Conservation (phyloP, 2,888 invertebrate genomes). For the Hemaris fuciformis region DNA sequence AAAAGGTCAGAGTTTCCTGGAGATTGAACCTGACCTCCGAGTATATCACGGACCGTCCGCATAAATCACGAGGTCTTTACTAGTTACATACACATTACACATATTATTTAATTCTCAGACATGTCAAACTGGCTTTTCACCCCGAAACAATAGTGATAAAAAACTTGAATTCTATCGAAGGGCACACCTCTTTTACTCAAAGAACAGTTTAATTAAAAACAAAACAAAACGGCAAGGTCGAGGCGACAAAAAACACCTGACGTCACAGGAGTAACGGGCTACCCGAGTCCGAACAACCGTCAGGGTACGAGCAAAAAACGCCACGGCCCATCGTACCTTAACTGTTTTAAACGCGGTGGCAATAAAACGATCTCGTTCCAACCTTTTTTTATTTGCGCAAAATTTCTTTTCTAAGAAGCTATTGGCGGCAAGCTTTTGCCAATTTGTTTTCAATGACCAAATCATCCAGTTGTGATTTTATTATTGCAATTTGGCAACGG, state of each 20-base stretch:
- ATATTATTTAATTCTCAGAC: too few species aligned
- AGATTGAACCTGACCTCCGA: too few species aligned
- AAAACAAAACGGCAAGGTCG: slow-evolving; percentile 26
- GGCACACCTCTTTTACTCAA: too few species aligned
- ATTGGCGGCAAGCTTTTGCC: slow-evolving; percentile 33
- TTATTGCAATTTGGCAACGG: slow-evolving; percentile 39
- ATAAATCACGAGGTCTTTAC: too few species aligned
- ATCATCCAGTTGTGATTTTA: slow-evolving; percentile 28
- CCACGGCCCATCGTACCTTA: background rate
- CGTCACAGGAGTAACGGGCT: slow-evolving; percentile 55
- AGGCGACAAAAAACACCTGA: slow-evolving; percentile 31
- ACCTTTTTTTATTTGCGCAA: slow-evolving; percentile 52
- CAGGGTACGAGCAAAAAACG: slow-evolving; percentile 36
- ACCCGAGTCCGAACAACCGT: slow-evolving; percentile 30
- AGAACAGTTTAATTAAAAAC: background rate
- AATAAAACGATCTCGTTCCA: slow-evolving; percentile 31
- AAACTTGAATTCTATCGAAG: too few species aligned
- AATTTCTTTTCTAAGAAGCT: slow-evolving; percentile 70
- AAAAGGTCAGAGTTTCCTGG: too few species aligned
- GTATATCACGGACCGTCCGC: too few species aligned
- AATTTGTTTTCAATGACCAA: slow-evolving; percentile 25
- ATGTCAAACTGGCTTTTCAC: too few species aligned
- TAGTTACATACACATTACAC: too few species aligned
- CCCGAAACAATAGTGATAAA: too few species aligned
- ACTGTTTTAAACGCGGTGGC: slow-evolving; percentile 18